A percentile compares a stretch with the other conserved stretches of the same genome.
phyloP scores from a whole-genome alignment of 1,140 invertebrate genomes.

The Drosophila pseudoobscura region DNA sequence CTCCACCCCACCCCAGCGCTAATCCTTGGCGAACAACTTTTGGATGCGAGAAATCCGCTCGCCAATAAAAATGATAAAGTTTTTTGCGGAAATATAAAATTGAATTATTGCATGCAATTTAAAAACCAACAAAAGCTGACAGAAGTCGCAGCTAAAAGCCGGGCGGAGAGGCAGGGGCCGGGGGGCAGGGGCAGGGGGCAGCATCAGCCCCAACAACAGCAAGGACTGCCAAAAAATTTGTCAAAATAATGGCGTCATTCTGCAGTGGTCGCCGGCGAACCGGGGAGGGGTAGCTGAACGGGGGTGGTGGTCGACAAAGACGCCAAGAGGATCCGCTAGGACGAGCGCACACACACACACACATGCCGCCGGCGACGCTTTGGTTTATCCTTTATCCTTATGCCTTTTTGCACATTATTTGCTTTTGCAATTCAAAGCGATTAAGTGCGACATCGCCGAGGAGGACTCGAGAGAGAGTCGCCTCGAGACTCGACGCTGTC shows the following conservation, averaged over 20 bases:
- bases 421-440: slow-evolving; percentile 82
- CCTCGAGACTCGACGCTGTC: slow-evolving; percentile 15
- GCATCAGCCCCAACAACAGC: slow-evolving; percentile 50
- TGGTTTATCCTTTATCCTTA: slow-evolving; percentile 81
- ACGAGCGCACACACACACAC: slow-evolving; percentile 33
- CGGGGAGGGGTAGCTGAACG: slow-evolving; percentile 9
- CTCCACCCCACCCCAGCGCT: slow-evolving; percentile 8
- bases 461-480: slow-evolving; percentile 33
- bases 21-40: slow-evolving; percentile 19
- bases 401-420: slow-evolving; percentile 81
- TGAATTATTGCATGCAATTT: slow-evolving; percentile 82
- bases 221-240: slow-evolving; percentile 81
- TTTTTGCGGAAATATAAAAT: slow-evolving; percentile 81
- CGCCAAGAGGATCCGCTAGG: slow-evolving; percentile 69
- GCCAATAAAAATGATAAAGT: slow-evolving; percentile 81
- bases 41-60: slow-evolving; percentile 28
- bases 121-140: slow-evolving; percentile 80
- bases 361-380: slow-evolving; percentile 64
- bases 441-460: slow-evolving; percentile 68
- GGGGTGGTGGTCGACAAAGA: slow-evolving; percentile 63
- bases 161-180: slow-evolving; percentile 30
- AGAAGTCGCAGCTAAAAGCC: slow-evolving; percentile 73
- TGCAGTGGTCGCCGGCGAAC: slow-evolving; percentile 62
- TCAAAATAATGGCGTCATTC: slow-evolving; percentile 83
- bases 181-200: not conserved